Percentiles rank a stretch among this genome's conserved stretches.
Conservation (phyloP, 1,140 invertebrate genomes). For the Papilio dardanus region DNA sequence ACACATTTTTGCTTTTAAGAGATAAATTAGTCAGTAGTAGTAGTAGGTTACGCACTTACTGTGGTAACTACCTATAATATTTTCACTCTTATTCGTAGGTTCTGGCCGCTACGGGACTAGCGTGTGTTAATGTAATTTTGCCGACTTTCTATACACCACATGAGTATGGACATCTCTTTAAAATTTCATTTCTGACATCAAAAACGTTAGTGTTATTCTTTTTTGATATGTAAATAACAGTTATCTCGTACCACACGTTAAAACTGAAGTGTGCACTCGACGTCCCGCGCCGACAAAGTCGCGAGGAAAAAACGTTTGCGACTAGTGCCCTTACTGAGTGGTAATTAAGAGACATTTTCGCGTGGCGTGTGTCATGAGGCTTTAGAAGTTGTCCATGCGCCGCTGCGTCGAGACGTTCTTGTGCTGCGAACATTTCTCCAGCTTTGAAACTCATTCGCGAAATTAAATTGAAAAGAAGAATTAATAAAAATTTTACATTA, state of each 20-base stretch:
- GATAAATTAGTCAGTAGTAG: too few relatives aligned
- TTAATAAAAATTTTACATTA: slow-evolving; percentile 71
- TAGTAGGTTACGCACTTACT: too few relatives aligned
- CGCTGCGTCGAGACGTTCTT: slow-evolving; percentile 62
- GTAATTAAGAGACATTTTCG: slow-evolving; percentile 76
- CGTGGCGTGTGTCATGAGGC: slow-evolving; percentile 66
- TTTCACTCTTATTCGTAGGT: too few relatives aligned
- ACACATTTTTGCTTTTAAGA: too few relatives aligned
- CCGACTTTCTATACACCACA: background rate
- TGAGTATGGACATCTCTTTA: background rate
- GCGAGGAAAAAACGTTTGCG: slow-evolving; percentile 60
- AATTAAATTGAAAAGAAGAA: slow-evolving; percentile 72
- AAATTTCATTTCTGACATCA: background rate
- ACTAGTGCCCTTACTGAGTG: slow-evolving; percentile 71
- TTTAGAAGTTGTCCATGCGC: slow-evolving; percentile 57
- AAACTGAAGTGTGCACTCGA: slow-evolving; percentile 63
- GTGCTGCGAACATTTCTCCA: slow-evolving; percentile 55
- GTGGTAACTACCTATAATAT: too few relatives aligned
- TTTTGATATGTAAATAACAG: slow-evolving; percentile 7
- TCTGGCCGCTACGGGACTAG: too few relatives aligned
- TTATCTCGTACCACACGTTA: slow-evolving; percentile 47
- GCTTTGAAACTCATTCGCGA: slow-evolving; percentile 67
- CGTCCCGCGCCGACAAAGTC: slow-evolving; percentile 49
- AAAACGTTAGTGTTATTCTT: background rate
- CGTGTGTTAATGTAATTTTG: too few relatives aligned